phyloP scores from a whole-genome alignment of 2,797 vertebrate species.

The Lagocephalus sceleratus region DNA sequence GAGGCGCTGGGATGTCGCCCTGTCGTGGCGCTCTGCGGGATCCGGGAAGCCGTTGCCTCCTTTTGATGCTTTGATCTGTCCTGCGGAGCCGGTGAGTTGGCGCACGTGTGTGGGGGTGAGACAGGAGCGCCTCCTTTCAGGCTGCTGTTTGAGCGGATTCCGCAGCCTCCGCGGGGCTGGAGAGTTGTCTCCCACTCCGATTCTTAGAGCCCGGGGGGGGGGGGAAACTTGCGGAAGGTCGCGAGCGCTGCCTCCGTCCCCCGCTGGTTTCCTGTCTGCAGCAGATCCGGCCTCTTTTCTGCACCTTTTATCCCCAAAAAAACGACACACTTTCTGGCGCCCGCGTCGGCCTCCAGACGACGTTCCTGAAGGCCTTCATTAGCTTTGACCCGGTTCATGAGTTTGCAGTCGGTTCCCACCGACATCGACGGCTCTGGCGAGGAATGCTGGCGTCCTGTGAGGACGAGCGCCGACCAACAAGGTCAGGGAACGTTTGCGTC shows the following conservation, averaged over 20 bases:
- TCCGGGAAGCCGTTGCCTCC: constrained; percentile 20
- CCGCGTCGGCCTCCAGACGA: constrained; percentile 30
- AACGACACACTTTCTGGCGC: constrained; percentile 60
- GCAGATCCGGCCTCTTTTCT: constrained; percentile 61
- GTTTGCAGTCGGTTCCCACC: too few species aligned
- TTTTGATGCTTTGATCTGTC: constrained; percentile 23
- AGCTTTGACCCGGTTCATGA: too few species aligned
- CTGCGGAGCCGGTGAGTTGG: constrained; percentile 18
- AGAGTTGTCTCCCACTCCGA: too few species aligned
- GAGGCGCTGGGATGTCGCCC: constrained; percentile 24
- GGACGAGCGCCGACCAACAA: neutral
- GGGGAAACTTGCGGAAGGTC: neutral
- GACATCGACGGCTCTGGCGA: too few species aligned
- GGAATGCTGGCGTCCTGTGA: neutral
- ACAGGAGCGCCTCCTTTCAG: neutral
- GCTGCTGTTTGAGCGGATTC: neutral
- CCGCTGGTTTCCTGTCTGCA: constrained; percentile 45
- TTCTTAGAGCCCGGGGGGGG: too few species aligned
- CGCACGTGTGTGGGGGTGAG: neutral
- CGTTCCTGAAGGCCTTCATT: neutral
- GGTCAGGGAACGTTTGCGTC: constrained; percentile 1
- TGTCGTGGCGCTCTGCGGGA: constrained; percentile 33
- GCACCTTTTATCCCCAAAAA: constrained; percentile 26
- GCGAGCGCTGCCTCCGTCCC: constrained; percentile 23
- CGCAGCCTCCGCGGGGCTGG: too few species aligned